Evolutionary conservation across 2,113 vertebrate genomes (phyloP), one percentile per base, ranked within the genome.

Genomic region (Phylloscopus trochilus): DNA sequence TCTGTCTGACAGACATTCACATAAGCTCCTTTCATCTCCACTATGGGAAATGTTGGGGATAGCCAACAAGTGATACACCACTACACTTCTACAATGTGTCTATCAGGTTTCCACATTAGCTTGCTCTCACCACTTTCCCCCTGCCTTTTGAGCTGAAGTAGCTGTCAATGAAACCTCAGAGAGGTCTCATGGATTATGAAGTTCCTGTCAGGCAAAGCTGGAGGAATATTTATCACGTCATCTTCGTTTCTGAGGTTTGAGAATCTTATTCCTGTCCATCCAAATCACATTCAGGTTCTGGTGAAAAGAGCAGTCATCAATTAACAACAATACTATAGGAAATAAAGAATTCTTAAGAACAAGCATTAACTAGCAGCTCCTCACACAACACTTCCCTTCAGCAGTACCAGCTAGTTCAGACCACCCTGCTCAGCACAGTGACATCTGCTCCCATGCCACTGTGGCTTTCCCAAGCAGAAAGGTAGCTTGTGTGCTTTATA

Each of bases 401-500:
- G 66, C 53, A 52, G 31, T 13, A 85, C 66, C 58, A 33, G 24
- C 62, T 30, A 60, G 58, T 37, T 60, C 24, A 18, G 86, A 89
- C 90, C 92, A 82, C 83, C 41, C 81, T 47, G 64, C 53, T 70
- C 91, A 87, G 44, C 24, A 51, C 13, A 16, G 49, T 2, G n/a
- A 44, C 81, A 95, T 94, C 93, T 97, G 95, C 67, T 94, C 58
- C 70, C 12, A 10, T 68, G 58, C 87, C 70, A 23, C 72, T 10
- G 10, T 13, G 53, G 15, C 59, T 94, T 66, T 89, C 83, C 79
- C 51, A 19, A 83, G 87, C 43, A 46, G 63, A 93, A 67, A 94
- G 44, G 64, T 87, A 72, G 72, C 85, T 91, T 68, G 41, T 93
- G 52, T 60, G 67, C 43, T 93, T 97, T 96, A 92, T 79, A 80